Conservation (phyloP, 2,888 invertebrate genomes). For the Parnassius smintheus region DNA sequence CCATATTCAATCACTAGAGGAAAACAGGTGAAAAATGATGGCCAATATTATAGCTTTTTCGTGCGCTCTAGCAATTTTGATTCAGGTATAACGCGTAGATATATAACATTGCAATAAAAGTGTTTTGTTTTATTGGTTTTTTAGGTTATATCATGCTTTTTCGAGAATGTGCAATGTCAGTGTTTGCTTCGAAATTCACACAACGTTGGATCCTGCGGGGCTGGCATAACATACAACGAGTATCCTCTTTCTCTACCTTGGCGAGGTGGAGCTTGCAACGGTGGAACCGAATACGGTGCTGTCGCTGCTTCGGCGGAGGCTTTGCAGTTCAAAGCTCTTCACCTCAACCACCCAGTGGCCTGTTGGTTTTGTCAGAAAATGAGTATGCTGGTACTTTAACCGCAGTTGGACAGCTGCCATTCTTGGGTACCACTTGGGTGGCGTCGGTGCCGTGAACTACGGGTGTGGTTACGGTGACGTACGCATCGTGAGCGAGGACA, state of each 20-base stretch:
- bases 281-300: neutral
- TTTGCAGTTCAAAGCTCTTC: conserved; percentile 16
- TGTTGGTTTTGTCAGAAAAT: conserved; percentile 35
- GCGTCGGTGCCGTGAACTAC: conserved; percentile 30
- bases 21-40: neutral
- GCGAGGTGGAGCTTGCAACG: neutral
- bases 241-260: neutral
- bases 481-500: conserved; percentile 26
- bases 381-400: conserved; percentile 37
- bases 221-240: neutral
- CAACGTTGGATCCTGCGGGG: neutral
- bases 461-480: conserved; percentile 32
- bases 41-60: neutral
- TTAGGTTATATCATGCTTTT: neutral
- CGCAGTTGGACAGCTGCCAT: conserved; percentile 35
- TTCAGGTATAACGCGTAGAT: neutral
- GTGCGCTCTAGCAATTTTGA: neutral
- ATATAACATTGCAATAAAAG: no score
- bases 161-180: conserved; percentile 1
- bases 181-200: neutral
- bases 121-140: neutral
- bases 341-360: conserved; percentile 7
- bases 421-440: conserved; percentile 33
- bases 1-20: neutral
- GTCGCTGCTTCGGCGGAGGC: conserved; percentile 13